Evolutionary conservation across 1,140 invertebrate species (phyloP).

Genomic region (Tetramorium alpestre): DNA sequence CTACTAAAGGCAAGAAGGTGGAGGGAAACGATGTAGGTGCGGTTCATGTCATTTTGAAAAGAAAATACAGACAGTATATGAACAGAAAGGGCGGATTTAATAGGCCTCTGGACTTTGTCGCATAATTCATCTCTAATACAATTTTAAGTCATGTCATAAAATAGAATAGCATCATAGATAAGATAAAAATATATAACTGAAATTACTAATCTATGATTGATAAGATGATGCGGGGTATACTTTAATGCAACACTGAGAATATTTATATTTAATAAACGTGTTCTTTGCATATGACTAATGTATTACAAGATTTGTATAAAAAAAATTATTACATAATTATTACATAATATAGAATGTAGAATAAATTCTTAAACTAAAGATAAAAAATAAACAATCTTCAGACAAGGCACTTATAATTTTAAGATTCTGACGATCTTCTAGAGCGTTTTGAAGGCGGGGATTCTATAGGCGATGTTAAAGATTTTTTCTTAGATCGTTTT

Average conservation of each 20-base stretch:
- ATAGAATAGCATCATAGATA: too few species aligned
- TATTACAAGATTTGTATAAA: not conserved
- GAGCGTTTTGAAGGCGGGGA: not conserved
- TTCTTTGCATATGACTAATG: not conserved
- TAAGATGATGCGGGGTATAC: not conserved
- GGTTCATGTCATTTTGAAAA: conserved; percentile 97
- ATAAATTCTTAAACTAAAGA: not conserved
- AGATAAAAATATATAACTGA: not conserved
- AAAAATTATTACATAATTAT: not conserved
- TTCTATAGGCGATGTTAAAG: not conserved
- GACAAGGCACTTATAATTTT: not conserved
- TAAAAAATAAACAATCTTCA: not conserved
- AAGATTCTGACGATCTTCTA: conserved; percentile 2
- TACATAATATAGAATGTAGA: not conserved
- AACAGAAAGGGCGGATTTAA: conserved; percentile 99
- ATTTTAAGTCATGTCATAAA: not conserved
- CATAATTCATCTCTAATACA: conserved; percentile 84
- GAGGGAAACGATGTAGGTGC: conserved; percentile 96
- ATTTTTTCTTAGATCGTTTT: conserved; percentile 11
- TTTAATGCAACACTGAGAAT: not conserved
- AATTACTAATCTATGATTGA: not conserved
- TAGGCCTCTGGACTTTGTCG: conserved; percentile 97
- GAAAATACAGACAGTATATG: conserved; percentile 99
- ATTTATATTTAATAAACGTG: conserved; percentile 39
- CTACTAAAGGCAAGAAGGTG: conserved; percentile 98